Conservation (phyloP, 2,888 invertebrate species). For the Venusia cambrica region DNA sequence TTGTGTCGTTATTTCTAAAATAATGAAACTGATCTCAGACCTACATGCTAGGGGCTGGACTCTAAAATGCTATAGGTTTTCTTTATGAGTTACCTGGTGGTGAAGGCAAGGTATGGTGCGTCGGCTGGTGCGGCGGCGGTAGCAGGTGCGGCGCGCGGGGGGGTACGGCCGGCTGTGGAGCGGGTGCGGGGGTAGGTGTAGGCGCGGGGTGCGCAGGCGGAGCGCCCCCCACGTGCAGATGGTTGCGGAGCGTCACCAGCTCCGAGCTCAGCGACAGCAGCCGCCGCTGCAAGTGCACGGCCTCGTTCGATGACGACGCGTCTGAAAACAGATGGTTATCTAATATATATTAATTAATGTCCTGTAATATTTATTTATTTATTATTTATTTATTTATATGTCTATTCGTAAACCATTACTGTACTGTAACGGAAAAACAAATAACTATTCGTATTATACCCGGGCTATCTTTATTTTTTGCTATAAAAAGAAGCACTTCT, state of each 20-base stretch:
- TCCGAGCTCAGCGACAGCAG: conserved; percentile 94
- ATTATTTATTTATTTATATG: too few relatives aligned
- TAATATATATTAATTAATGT: too few relatives aligned
- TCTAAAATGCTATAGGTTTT: too few relatives aligned
- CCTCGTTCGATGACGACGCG: conserved; percentile 97
- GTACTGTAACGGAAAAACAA: too few relatives aligned
- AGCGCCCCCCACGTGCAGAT: conserved; percentile 87
- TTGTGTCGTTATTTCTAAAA: too few relatives aligned
- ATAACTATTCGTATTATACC: too few relatives aligned
- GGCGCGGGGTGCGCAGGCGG: conserved; percentile 34
- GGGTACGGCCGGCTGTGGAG: conserved; percentile 45
- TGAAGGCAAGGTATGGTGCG: conserved; percentile 13
- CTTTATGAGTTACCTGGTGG: conserved; percentile 44
- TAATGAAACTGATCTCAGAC: too few relatives aligned
- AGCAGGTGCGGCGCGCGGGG: conserved; percentile 52
- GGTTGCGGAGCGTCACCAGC: conserved; percentile 94
- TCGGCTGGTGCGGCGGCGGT: conserved; percentile 45
- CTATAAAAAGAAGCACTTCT: conserved; percentile 3
- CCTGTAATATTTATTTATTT: too few relatives aligned
- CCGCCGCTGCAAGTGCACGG: conserved; percentile 95
- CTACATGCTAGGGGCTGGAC: too few relatives aligned
- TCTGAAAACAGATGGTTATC: conserved; percentile 87
- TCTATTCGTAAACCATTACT: too few relatives aligned
- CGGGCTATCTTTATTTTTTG: too few relatives aligned
- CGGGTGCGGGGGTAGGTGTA: conserved; percentile 48